Percentiles rank a stretch among this genome's conserved stretches.
Conservation (phyloP, 2,797 vertebrate genomes). For the Sebastes paucispinis region DNA sequence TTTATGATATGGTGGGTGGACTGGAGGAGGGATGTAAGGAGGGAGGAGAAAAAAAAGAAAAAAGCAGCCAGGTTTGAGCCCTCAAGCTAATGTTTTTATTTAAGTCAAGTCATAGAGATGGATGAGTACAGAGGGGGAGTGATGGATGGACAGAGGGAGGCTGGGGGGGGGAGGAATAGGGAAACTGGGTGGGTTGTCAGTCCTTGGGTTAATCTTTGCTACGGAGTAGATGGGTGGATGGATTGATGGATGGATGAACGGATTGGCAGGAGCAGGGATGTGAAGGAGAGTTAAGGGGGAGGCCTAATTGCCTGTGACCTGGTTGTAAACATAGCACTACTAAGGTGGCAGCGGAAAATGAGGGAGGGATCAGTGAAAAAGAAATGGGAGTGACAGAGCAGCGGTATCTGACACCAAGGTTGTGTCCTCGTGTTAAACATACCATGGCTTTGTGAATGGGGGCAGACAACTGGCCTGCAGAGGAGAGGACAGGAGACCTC, state of each 20-base stretch:
- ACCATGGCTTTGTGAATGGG: constrained; percentile 33
- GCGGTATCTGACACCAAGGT: constrained; percentile 51
- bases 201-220: constrained; percentile 52
- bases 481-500: neutral
- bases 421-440: constrained; percentile 57
- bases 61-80: constrained; percentile 16
- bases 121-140: constrained; percentile 16
- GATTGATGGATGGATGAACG: constrained; percentile 13
- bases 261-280: constrained; percentile 39
- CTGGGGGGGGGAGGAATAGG: neutral
- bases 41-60: neutral
- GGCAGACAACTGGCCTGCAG: constrained; percentile 12
- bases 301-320: constrained; percentile 65
- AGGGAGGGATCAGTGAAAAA: constrained; percentile 31
- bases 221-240: constrained; percentile 13
- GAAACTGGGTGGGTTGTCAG: constrained; percentile 43
- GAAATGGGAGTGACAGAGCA: constrained; percentile 15
- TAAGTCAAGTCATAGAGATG: constrained; percentile 27
- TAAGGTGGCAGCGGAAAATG: constrained; percentile 30
- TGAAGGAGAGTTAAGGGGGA: constrained; percentile 36
- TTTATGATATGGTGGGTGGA: constrained; percentile 8
- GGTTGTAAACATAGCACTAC: constrained; percentile 47
- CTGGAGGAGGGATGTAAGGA: neutral
- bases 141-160: constrained; percentile 26
- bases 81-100: constrained; percentile 39